Evolutionary conservation across 2,797 vertebrate species (phyloP).

Genomic region (Poeciliopsis gracilis): DNA sequence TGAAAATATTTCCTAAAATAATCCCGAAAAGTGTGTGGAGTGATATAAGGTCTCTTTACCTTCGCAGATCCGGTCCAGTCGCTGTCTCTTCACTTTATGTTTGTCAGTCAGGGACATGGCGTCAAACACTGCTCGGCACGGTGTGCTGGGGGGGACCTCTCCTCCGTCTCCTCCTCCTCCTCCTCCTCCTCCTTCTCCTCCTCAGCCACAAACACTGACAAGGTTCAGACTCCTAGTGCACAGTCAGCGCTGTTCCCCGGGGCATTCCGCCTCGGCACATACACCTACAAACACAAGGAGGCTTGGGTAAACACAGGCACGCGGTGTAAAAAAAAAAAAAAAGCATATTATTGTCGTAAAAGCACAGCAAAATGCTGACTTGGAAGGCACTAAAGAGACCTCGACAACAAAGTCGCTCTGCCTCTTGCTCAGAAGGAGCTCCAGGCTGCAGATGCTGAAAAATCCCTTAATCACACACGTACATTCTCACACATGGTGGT

Average conservation of each 20-base stretch:
- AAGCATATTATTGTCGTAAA: slow-evolving; percentile 48
- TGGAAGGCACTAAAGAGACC: slow-evolving; percentile 64
- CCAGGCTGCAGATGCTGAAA: slow-evolving; percentile 66
- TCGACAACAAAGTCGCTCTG: slow-evolving; percentile 67
- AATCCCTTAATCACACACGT: slow-evolving; percentile 56
- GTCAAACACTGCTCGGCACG: slow-evolving; percentile 60
- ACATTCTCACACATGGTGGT: slow-evolving; percentile 30
- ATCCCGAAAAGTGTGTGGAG: background rate
- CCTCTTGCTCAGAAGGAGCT: slow-evolving; percentile 61
- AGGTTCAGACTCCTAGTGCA: slow-evolving; percentile 76
- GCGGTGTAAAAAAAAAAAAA: slow-evolving; percentile 13
- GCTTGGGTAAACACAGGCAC: slow-evolving; percentile 31
- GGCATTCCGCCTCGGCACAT: slow-evolving; percentile 79
- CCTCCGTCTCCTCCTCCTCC: slow-evolving; percentile 26
- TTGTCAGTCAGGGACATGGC: slow-evolving; percentile 85
- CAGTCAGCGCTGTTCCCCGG: slow-evolving; percentile 74
- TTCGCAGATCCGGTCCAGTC: slow-evolving; percentile 86
- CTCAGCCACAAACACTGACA: slow-evolving; percentile 62
- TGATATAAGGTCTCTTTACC: slow-evolving; percentile 63
- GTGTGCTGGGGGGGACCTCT: slow-evolving; percentile 51
- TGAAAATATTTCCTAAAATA: background rate
- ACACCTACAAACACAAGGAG: slow-evolving; percentile 69
- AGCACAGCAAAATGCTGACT: slow-evolving; percentile 47
- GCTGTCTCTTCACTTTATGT: slow-evolving; percentile 87
- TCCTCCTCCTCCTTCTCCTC: slow-evolving; percentile 18